Evolutionary conservation across 2,113 vertebrate genomes (phyloP), one percentile per base, ranked within the genome.

Genomic region (Tenebrosternarchus preto): DNA sequence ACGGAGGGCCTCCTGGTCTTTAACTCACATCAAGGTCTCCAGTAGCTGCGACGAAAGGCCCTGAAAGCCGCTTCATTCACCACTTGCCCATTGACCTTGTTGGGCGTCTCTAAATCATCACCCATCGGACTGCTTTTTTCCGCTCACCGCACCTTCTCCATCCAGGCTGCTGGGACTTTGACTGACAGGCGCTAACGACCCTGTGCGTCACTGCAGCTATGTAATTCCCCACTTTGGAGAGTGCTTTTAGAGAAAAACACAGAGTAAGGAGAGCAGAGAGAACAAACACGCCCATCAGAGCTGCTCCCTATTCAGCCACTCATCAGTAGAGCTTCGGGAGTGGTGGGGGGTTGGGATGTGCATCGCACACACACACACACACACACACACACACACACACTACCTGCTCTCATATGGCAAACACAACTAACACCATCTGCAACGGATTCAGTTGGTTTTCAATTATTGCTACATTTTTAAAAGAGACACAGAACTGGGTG

Each of bases 111-210:
- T 36, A 50, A 55, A 76, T 60, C 73, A 76, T 50, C 16, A 68
- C 36, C 55, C 66, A 63, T 69, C 4, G 53, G 24, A 57, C 59
- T 53, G 63, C 59, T 71, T 71, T 77, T 55, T 66, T 25, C 8
- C 17, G 60, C 24, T 46, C 22, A 20, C 29, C 53, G 20, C 12
- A 31, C 73, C 61, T 46, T 55, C 59, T 64, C 27, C 46, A 64
- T 25, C 27, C 64, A 64, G 59, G 39, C 39, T 9, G 56, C 82
- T 31, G 29, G 46, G 39, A 53, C 63, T 80, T 74, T 80, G 82
- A 83, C 8, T 71, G 82, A 72, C 82, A 80, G 57, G 20, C 36
- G 17, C 73, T 76, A 80, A 83, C 60, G 15, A 75, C 71, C 46
- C 25, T 6, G 20, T 74, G 24, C 31, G 60, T 80, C 68, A 67